Conservation (phyloP, 2,797 vertebrate genomes). For the Sebastes wilsoni region DNA sequence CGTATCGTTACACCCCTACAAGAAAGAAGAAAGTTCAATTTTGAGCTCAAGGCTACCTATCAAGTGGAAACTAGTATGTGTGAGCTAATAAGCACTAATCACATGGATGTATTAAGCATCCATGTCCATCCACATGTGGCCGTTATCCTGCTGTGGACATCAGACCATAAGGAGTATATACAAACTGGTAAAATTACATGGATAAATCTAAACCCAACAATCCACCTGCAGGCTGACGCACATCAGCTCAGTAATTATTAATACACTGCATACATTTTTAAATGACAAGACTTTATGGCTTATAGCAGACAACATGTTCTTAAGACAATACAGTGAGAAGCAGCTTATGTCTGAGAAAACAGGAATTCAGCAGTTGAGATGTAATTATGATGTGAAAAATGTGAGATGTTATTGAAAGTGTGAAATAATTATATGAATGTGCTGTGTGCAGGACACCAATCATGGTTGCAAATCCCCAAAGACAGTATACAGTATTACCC, state of each 20-base stretch:
- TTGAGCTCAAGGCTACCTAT: not conserved
- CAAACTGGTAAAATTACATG: not conserved
- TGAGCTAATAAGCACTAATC: no score
- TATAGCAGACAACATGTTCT: not conserved
- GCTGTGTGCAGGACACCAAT: not conserved
- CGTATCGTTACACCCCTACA: no score
- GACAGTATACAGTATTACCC: not conserved
- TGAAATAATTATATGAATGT: not conserved
- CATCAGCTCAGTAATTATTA: not conserved
- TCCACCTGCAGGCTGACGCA: not conserved
- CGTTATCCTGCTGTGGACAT: slow-evolving; percentile 6
- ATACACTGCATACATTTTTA: not conserved
- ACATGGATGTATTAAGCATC: not conserved
- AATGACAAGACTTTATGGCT: not conserved
- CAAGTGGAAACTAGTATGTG: not conserved
- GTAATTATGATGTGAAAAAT: not conserved
- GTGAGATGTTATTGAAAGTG: not conserved
- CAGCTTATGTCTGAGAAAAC: not conserved
- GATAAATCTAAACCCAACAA: not conserved
- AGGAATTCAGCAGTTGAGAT: not conserved
- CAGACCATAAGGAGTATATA: not conserved
- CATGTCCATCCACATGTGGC: not conserved
- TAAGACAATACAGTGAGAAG: not conserved
- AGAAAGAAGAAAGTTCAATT: not conserved
- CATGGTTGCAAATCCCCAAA: not conserved